Evolutionary conservation across 2,888 invertebrate species (phyloP).

Genomic region (Leptinotarsa juncta): DNA sequence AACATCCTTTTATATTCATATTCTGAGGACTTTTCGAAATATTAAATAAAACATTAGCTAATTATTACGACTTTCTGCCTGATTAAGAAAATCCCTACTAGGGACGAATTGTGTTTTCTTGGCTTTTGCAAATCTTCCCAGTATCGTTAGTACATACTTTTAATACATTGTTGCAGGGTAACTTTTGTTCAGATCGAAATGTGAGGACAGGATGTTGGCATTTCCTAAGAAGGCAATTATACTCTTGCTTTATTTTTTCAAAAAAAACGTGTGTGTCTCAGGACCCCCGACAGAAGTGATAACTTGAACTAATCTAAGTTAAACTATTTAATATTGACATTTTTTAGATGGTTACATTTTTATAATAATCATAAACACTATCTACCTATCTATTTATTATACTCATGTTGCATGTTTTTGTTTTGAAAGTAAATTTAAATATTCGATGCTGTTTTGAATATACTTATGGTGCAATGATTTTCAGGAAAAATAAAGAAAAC

Average conservation of each 20-base stretch:
- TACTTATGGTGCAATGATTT: too few species aligned
- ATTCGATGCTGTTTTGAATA: too few species aligned
- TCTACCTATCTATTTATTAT: too few species aligned
- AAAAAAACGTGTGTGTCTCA: not conserved
- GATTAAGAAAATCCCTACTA: constrained; percentile 1
- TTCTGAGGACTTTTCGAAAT: constrained; percentile 8
- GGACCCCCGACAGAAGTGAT: too few species aligned
- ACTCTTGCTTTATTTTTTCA: not conserved
- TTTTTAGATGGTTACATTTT: too few species aligned
- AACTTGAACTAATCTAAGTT: too few species aligned
- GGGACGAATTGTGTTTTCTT: constrained; percentile 1
- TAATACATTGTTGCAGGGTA: not conserved
- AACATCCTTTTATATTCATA: constrained; percentile 18
- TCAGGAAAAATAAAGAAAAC: too few species aligned
- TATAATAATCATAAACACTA: too few species aligned
- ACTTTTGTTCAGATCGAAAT: not conserved
- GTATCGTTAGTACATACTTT: not conserved
- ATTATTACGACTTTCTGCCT: not conserved
- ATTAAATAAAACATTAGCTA: constrained; percentile 16
- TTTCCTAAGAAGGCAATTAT: not conserved
- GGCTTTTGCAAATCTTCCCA: not conserved
- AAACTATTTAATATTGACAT: too few species aligned
- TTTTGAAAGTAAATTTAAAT: too few species aligned
- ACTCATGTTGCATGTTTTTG: too few species aligned
- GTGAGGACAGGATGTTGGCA: not conserved